Base-by-base conservation (phyloP, 2,113 vertebrate genomes). In the Piaya cayana region DNA sequence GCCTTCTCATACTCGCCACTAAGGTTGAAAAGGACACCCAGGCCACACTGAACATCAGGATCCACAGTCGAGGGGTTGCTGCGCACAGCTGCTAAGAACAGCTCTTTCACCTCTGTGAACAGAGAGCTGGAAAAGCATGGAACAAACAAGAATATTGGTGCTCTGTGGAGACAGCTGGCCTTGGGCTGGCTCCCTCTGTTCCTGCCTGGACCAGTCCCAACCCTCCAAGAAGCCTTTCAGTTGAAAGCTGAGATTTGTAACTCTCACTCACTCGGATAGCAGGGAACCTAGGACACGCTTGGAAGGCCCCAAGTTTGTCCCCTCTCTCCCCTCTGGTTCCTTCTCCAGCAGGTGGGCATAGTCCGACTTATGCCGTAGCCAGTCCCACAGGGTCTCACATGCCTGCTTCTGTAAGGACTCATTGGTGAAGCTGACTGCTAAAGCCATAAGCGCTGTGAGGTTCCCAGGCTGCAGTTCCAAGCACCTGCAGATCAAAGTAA, bases 1-100 rank as follows among this genome's bases (percentile, higher is more conserved):
- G 99, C 99, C 91, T 99, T 99, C 97, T 99, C 99, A 0, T 99
- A 99, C 76, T 99, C 99, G 45, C 99, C 99, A 2, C 99, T 99
- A 55, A 99, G 98, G 97, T 99, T 99, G 97, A 99, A 99, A 49
- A 99, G 99, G 58, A 99, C 99, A 3, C 99, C 99, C 58, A 99
- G 96, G 37, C 99, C 99, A 81, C 99, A 99, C 95, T 99, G 99
- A 78, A 99, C 98, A 69, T 99, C 99, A 7, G 99, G 99, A 96
- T 99, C 99, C 56, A 99, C 98, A 65, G 98, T 96, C 0, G 98
- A 91, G 1, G 98, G 98, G 95, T 99, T 98, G 50, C 98, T 97
- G 78, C 98, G 98, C 23, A 99, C 99, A 11, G 99, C 99, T 20
- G 96, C 98, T 70, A 99, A 96, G 96, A 99, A 99, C 77, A 99